Evolutionary conservation across 2,888 invertebrate species (phyloP).

Genomic region (Zeuzera pyrina): DNA sequence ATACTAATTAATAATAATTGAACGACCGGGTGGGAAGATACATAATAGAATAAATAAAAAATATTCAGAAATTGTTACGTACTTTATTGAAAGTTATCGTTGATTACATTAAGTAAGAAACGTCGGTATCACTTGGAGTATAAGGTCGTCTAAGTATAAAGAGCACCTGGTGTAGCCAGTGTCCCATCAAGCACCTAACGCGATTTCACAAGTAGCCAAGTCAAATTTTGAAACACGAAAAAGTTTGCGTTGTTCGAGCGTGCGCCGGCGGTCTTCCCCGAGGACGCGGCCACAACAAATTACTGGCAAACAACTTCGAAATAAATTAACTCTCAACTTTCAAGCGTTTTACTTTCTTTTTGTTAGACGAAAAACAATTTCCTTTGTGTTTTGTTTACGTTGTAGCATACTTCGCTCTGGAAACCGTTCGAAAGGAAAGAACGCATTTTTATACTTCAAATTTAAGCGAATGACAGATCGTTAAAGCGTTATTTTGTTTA

Average conservation of each 20-base stretch:
- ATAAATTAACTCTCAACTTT: slow-evolving; percentile 69
- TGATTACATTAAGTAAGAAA: too few relatives aligned
- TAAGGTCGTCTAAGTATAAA: too few relatives aligned
- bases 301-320: slow-evolving; percentile 68
- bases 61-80: too few relatives aligned
- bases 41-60: too few relatives aligned
- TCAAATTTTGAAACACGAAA: slow-evolving; percentile 53
- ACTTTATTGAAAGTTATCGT: too few relatives aligned
- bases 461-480: slow-evolving; percentile 1
- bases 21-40: too few relatives aligned
- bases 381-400: slow-evolving; percentile 53
- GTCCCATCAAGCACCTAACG: too few relatives aligned
- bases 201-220: slow-evolving; percentile 41
- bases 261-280: slow-evolving; percentile 46
- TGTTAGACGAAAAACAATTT: slow-evolving; percentile 59
- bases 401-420: slow-evolving; percentile 30
- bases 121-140: too few relatives aligned
- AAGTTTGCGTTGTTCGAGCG: slow-evolving; percentile 49
- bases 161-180: too few relatives aligned
- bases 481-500: too few relatives aligned
- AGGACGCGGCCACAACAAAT: slow-evolving; percentile 65
- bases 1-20: too few relatives aligned
- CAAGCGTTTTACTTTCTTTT: slow-evolving; percentile 63
- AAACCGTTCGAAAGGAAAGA: slow-evolving; percentile 28
- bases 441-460: slow-evolving; percentile 15